Evolutionary conservation across 2,797 vertebrate species (phyloP).

Genomic region (Chelidonichthys spinosus): DNA sequence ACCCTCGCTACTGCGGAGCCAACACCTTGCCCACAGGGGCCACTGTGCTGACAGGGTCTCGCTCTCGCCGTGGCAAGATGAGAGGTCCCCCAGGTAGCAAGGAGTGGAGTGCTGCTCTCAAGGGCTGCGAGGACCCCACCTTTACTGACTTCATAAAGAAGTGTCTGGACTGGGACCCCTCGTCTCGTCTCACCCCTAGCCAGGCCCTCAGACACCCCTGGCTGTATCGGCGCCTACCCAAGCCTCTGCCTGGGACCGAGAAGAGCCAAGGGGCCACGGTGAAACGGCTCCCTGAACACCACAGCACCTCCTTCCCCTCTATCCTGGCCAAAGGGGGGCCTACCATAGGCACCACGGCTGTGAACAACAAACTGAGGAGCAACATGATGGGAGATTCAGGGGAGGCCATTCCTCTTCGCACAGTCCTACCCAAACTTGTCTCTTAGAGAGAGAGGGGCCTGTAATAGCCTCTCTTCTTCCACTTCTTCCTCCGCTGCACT

Average conservation of each 20-base stretch:
- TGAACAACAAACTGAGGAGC: conserved; percentile 93
- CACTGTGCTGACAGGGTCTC: conserved; percentile 88
- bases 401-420: conserved; percentile 91
- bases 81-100: conserved; percentile 93
- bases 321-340: conserved; percentile 87
- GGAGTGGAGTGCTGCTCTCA: conserved; percentile 92
- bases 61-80: conserved; percentile 93
- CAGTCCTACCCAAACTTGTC: conserved; percentile 96
- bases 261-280: conserved; percentile 80
- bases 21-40: conserved; percentile 90
- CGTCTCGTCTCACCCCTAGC: conserved; percentile 90
- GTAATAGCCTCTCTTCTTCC: conserved; percentile 57
- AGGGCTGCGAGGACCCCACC: conserved; percentile 93
- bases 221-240: conserved; percentile 92
- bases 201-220: conserved; percentile 95
- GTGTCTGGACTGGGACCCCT: conserved; percentile 97
- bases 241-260: conserved; percentile 84
- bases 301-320: conserved; percentile 91
- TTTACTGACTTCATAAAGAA: conserved; percentile 97
- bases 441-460: conserved; percentile 81
- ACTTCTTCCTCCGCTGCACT: conserved; percentile 55
- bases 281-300: conserved; percentile 88
- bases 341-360: conserved; percentile 85
- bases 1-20: conserved; percentile 95
- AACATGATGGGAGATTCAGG: conserved; percentile 89